Conservation (phyloP, 2,797 vertebrate genomes). For the Ciconia nigra region DNA sequence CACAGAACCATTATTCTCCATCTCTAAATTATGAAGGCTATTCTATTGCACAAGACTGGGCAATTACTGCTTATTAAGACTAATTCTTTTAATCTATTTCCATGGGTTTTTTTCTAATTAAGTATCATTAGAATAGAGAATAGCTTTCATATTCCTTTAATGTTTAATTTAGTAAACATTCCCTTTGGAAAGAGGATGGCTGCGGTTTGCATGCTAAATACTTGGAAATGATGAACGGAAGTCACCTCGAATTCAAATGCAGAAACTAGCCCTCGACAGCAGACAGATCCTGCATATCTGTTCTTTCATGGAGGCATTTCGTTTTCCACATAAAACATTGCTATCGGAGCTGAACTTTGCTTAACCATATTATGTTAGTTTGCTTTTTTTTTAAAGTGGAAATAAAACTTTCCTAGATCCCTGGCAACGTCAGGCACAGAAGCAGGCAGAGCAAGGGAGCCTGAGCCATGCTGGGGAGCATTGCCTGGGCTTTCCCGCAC, state of each 20-base stretch:
- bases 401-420: not conserved
- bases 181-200: not conserved
- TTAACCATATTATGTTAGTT: not conserved
- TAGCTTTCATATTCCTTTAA: constrained; percentile 40
- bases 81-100: constrained; percentile 58
- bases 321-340: not conserved
- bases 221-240: not conserved
- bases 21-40: not conserved
- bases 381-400: not conserved
- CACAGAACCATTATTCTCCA: not conserved
- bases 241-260: not conserved
- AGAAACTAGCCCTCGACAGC: not conserved
- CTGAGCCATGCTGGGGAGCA: not conserved
- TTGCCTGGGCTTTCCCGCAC: not conserved
- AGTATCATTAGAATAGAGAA: constrained; percentile 25
- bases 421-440: not conserved
- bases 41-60: constrained; percentile 23
- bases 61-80: constrained; percentile 47
- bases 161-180: constrained; percentile 52
- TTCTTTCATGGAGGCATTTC: not conserved
- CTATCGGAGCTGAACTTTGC: not conserved
- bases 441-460: not conserved
- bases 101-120: constrained; percentile 25
- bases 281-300: not conserved
- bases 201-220: not conserved